These are phyloP conservation scores for Amaurobius ferox DNA, from an alignment of 2,888 invertebrate genomes.

Conservation along the genomic window DNA sequence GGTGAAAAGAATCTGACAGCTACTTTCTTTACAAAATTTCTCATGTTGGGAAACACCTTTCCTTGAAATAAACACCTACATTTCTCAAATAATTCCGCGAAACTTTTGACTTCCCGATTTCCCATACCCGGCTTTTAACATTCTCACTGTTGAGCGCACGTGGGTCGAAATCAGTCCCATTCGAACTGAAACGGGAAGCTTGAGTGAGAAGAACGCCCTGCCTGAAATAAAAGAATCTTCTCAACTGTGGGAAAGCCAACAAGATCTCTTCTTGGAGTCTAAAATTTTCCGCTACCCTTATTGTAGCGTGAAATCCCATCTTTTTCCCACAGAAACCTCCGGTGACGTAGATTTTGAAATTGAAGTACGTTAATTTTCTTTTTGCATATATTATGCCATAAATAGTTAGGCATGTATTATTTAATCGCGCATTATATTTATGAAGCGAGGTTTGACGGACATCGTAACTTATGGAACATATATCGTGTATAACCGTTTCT, in stretches of 20 bases:
- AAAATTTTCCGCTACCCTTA: constrained; percentile 61
- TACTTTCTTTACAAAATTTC: constrained; percentile 6
- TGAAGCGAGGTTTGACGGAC: background rate
- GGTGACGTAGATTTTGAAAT: constrained; percentile 21
- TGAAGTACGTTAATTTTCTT: constrained; percentile 33
- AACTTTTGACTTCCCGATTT: constrained; percentile 3
- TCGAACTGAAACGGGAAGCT: constrained; percentile 27
- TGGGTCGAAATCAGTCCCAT: constrained; percentile 13
- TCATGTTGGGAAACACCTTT: constrained; percentile 15
- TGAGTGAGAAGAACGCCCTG: constrained; percentile 43
- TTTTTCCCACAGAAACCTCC: constrained; percentile 48
- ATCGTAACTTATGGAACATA: background rate
- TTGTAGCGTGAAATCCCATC: constrained; percentile 58
- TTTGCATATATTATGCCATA: constrained; percentile 40
- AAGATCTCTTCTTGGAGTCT: constrained; percentile 28
- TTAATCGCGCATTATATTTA: constrained; percentile 14
- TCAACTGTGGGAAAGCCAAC: constrained; percentile 31
- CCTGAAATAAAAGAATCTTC: constrained; percentile 54
- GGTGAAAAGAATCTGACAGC: constrained; percentile 6
- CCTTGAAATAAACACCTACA: background rate
- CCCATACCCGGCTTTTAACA: background rate
- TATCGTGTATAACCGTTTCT: background rate
- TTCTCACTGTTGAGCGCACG: background rate
- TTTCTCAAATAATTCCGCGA: constrained; percentile 2
- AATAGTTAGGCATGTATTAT: background rate